A percentile compares a stretch with the other conserved stretches of the same genome.
Conservation (phyloP, 2,113 vertebrate genomes). For the Maccullochella peelii region DNA sequence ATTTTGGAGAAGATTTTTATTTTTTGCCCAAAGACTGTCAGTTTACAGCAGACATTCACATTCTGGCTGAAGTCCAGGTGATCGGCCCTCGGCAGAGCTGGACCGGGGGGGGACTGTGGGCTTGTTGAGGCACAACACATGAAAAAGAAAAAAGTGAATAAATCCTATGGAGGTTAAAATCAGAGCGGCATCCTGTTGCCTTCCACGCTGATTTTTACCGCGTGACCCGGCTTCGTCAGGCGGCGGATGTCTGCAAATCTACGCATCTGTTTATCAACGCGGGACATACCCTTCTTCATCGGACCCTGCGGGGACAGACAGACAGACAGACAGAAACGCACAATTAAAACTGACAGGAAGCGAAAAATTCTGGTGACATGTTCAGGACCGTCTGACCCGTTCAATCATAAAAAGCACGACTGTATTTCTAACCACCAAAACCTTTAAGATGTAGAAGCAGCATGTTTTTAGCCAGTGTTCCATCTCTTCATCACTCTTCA, state of each 20-base stretch:
- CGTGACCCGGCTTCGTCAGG: conserved; percentile 93
- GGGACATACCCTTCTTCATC: conserved; percentile 94
- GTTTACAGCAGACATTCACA: conserved; percentile 18
- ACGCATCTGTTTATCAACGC: conserved; percentile 99
- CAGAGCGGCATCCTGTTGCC: conserved; percentile 99
- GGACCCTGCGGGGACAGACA: conserved; percentile 84
- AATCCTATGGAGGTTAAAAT: conserved; percentile 74
- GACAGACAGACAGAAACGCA: not conserved
- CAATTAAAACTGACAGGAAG: not conserved
- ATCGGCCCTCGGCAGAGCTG: too few species aligned
- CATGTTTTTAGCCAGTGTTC: not conserved
- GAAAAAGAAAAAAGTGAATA: conserved; percentile 41
- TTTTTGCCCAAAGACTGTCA: conserved; percentile 7
- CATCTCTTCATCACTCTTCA: not conserved
- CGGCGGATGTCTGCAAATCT: conserved; percentile 95
- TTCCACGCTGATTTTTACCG: conserved; percentile 98
- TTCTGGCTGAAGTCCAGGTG: too few species aligned
- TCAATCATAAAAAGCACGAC: not conserved
- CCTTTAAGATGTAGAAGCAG: too few species aligned
- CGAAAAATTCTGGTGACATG: not conserved
- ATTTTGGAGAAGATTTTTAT: not conserved
- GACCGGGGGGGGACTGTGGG: conserved; percentile 29
- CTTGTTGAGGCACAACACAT: conserved; percentile 29
- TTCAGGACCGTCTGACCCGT: not conserved
- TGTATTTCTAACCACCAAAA: not conserved